Evolutionary conservation across 2,888 invertebrate species (phyloP), one percentile per base, ranked within the genome.

Genomic region (Clunio marinus): DNA sequence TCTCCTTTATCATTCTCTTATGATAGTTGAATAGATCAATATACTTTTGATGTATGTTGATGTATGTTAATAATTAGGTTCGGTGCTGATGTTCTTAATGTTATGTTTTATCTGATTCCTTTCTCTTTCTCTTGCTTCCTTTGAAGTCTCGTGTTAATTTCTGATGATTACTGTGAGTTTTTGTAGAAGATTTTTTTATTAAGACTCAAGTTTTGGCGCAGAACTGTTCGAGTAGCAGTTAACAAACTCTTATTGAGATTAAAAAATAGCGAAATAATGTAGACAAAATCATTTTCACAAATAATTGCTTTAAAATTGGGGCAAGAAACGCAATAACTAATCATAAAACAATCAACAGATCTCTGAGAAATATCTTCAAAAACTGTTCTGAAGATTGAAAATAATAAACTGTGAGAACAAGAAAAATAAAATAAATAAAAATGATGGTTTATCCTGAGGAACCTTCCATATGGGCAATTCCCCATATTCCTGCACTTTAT

Each of bases 401-500:
- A 24, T 4, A 24, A 24, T 20, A 35, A 37, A 60, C n/a, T 37
- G 37, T 32, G 20, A 60, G 25, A 60, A 32, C 3, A n/a, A 35
- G 45, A 24, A 63, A n/a, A 41, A 45, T 13, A 59, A 59, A 1
- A 1, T 8, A 60, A 13, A 4, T 25, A 4, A 68, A 68, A 55
- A 78, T 76, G 76, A 78, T 78, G 78, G 77, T 78, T 67, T 78
- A 78, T 74, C 78, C 78, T 25, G 78, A 78, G 71, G 78, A 78
- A 75, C 78, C 78, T 72, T 78, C 77, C 73, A 58, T 68, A 25
- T 78, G 78, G 78, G 77, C 77, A 62, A 72, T 78, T 71, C 78
- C 78, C 70, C 76, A 76, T 65, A 76, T 78, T 71, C 77, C 77
- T 67, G 78, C 78, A 70, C 72, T 78, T 70, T 78, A 20, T 22